These are phyloP conservation scores for Chamaea fasciata DNA, from an alignment of 2,113 vertebrate genomes.

Conservation along the genomic window DNA sequence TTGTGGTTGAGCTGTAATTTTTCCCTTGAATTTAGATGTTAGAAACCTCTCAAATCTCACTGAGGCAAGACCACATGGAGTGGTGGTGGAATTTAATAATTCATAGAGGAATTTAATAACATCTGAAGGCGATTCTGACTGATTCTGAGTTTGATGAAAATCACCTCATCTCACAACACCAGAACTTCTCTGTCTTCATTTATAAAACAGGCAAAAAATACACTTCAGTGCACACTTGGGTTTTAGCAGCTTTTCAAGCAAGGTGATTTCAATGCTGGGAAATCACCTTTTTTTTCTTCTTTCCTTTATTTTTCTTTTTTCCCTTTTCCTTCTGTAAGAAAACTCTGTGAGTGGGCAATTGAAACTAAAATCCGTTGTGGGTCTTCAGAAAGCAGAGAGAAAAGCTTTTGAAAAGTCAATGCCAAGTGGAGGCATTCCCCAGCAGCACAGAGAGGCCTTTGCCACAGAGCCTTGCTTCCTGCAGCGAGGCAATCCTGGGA, in stretches of 20 bases:
- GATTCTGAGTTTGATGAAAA: neutral
- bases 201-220: neutral
- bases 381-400: neutral
- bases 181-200: neutral
- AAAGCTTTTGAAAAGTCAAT: neutral
- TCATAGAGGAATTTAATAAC: neutral
- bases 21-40: neutral
- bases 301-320: no score
- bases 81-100: neutral
- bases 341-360: neutral
- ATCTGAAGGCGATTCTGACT: neutral
- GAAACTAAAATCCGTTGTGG: neutral
- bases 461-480: neutral
- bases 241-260: neutral
- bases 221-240: neutral
- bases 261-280: neutral
- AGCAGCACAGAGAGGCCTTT: neutral
- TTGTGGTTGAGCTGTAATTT: neutral
- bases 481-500: neutral
- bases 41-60: neutral
- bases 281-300: neutral
- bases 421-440: neutral
- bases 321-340: neutral
- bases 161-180: neutral
- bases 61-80: neutral